A percentile compares a stretch with the other conserved stretches of the same genome.
These are phyloP conservation scores for Felis chaus DNA, from an alignment of 2,113 vertebrate species.

Conservation along the genomic window DNA sequence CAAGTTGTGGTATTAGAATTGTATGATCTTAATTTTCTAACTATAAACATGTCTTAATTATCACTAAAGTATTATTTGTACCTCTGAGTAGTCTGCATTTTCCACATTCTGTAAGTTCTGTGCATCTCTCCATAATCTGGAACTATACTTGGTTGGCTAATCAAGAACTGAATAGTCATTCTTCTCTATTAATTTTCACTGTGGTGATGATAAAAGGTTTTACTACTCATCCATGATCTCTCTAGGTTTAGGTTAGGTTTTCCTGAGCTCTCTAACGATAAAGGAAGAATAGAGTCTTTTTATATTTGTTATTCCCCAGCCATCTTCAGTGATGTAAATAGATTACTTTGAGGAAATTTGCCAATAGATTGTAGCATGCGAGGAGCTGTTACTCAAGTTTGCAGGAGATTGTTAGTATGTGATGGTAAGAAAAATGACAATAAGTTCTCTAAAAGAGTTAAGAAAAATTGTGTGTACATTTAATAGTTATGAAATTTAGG, in stretches of 20 bases:
- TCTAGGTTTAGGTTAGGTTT: not conserved
- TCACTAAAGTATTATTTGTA: not conserved
- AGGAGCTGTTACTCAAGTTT: not conserved
- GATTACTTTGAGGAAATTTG: not conserved
- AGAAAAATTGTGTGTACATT: conserved; percentile 28
- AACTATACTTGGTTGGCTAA: not conserved
- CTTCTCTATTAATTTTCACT: not conserved
- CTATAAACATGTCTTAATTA: not conserved
- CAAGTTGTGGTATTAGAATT: not conserved
- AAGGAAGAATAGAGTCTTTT: not conserved
- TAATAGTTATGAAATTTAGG: not conserved
- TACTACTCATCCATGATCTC: not conserved
- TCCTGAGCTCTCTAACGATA: not conserved
- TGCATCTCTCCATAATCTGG: not conserved
- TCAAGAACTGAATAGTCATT: not conserved
- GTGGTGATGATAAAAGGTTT: not conserved
- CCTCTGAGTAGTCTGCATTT: not conserved
- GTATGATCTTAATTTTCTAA: not conserved
- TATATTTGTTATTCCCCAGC: not conserved
- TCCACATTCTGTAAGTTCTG: not conserved
- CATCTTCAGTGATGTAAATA: not conserved
- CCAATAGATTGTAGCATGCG: not conserved
- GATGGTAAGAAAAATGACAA: not conserved
- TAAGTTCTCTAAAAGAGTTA: not conserved
- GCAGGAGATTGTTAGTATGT: not conserved